Evolutionary conservation across 2,888 invertebrate genomes (phyloP).

Genomic region (Drosophila affinis): DNA sequence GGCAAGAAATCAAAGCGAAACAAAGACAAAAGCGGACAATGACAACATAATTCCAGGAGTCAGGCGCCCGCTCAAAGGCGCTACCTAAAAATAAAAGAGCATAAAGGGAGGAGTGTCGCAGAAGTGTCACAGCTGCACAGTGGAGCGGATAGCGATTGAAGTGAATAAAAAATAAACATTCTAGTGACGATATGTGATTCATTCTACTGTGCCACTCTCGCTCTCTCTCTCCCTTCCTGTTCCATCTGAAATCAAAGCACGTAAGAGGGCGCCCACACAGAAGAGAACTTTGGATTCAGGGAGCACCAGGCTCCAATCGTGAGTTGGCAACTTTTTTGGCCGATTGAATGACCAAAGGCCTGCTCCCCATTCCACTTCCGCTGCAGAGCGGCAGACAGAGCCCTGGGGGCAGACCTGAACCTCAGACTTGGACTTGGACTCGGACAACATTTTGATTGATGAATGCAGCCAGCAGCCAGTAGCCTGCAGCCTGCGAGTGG

Average conservation of each 20-base stretch:
- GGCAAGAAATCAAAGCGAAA: slow-evolving; percentile 32
- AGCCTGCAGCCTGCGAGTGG: background rate
- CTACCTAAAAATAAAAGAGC: slow-evolving; percentile 51
- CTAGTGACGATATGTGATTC: background rate
- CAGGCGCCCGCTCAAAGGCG: slow-evolving; percentile 39
- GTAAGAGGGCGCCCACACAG: slow-evolving; percentile 43
- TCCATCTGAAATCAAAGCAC: slow-evolving; percentile 41
- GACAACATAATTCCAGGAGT: slow-evolving; percentile 73
- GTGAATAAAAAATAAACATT: too few relatives aligned
- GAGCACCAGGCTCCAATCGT: slow-evolving; percentile 32
- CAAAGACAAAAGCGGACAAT: slow-evolving; percentile 24
- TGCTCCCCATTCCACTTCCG: slow-evolving; percentile 12
- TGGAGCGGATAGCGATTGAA: background rate
- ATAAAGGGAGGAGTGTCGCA: slow-evolving; percentile 31
- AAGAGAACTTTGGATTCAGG: slow-evolving; percentile 17
- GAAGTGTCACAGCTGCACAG: slow-evolving; percentile 37
- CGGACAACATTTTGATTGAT: slow-evolving; percentile 65
- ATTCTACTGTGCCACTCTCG: slow-evolving; percentile 8
- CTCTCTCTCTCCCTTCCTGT: background rate
- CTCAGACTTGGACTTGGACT: slow-evolving; percentile 16
- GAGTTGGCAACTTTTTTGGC: slow-evolving; percentile 44
- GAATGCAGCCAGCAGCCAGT: slow-evolving; percentile 51
- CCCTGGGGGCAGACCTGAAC: slow-evolving; percentile 43
- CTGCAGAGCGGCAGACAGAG: slow-evolving; percentile 11
- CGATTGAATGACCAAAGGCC: slow-evolving; percentile 24